Evolutionary conservation across 2,113 vertebrate species (phyloP).

Genomic region (Sturnira hondurensis): DNA sequence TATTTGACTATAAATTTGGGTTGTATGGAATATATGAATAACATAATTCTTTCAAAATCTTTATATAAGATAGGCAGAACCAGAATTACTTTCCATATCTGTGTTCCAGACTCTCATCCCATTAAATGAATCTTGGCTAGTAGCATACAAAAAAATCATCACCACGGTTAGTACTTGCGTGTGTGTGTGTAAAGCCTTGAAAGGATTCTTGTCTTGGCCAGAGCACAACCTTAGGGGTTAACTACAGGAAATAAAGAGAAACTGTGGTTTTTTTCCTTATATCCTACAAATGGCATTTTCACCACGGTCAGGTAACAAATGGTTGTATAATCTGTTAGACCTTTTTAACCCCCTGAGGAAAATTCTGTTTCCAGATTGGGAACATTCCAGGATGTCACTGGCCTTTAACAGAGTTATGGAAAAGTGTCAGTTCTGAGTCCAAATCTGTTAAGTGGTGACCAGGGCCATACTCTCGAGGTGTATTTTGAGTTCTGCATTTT

Average conservation of each 20-base stretch:
- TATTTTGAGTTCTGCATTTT: neutral
- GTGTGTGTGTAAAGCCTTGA: neutral
- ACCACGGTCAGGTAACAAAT: neutral
- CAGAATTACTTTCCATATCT: neutral
- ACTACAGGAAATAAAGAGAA: neutral
- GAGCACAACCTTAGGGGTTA: neutral
- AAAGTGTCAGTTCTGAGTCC: neutral
- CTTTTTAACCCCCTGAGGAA: neutral
- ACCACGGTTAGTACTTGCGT: neutral
- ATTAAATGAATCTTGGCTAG: neutral
- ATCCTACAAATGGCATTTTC: neutral
- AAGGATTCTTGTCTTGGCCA: neutral
- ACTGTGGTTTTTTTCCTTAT: neutral
- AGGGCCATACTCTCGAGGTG: neutral
- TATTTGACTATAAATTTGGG: neutral
- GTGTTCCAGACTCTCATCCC: neutral
- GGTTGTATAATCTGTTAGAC: neutral
- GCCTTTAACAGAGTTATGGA: neutral
- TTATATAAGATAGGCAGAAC: neutral
- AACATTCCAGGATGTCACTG: neutral
- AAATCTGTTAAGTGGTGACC: neutral
- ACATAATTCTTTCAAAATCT: neutral
- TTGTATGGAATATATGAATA: neutral
- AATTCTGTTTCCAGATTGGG: conserved; percentile 11
- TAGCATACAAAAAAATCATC: neutral